Base-by-base conservation (phyloP, 2,113 vertebrate species). In the Muscicapa adusta region DNA sequence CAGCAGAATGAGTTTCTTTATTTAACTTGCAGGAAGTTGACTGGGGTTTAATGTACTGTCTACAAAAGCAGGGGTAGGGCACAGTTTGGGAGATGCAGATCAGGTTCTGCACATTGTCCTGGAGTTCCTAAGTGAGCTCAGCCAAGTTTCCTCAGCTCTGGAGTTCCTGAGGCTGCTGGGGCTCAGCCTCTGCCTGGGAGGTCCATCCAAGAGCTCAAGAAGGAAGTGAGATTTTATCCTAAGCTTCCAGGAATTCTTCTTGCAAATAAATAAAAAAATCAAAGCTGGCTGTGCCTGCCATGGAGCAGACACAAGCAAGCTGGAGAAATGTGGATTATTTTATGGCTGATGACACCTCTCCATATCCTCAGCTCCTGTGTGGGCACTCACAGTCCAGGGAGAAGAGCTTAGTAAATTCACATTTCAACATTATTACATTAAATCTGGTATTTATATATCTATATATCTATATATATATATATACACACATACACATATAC, bases 181-280 rank as follows among this genome's bases (percentile, higher is more conserved):
- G 40, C 47, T 92, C 61, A 20, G 71, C 51, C 67, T 31, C 5
- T 28, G 48, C 16, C 93, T 93, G 50, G 75, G 86, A 91, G 71
- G 6, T 38, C 74, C 28, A 51, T 93, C 74, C 74, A 62, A 91
- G 81, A 88, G 51, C 66, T 82, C 29, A 5, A 42, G 62, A 28
- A 67, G 96, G 94, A 94, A 94, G 14, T 0, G 5, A 91, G 91
- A 85, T 96, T 56, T 95, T 94, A 93, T 83, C 78, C 56, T 33
- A 1, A 77, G 11, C 78, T 95, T 96, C 95, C 93, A 93, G 88
- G 56, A 93, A 95, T 97, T 96, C 74, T 95, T 92, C 92, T 92
- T 31, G 11, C 0, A 3, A 31, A 29, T 60, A 36, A 34, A 25
- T 24, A 45, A 45, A 19, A 19, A 45, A 45, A 19, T 45, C 18